Base-by-base conservation (phyloP, 1,140 invertebrate species). In the Lethrus apterus region DNA sequence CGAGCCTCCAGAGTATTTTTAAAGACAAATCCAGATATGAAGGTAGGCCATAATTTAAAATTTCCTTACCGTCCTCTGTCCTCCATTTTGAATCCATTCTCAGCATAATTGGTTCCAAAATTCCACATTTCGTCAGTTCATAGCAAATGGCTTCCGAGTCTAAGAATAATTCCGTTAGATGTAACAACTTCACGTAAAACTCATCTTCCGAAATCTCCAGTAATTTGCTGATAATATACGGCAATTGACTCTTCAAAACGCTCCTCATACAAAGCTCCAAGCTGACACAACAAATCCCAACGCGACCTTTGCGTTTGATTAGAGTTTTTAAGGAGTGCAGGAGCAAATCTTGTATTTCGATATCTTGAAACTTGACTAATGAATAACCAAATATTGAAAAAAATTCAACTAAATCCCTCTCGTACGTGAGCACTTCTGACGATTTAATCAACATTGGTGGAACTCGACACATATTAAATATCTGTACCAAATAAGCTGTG, bases 381-480 rank as follows among this genome's bases (percentile, higher is more conserved):
- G 36, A 34, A 23, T 26, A 45, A 42, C 40, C 40, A 42, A 42
- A 30, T 13, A 29, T 15, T 5, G 40, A 24, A 30, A 42, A 42
- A 30, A 24, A 42, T 26, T 26, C 40, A 1, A 5, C 13, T 21
- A 42, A 17, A 9, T 42, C 40, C 7, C 29, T n/a, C 0, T 18
- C 23, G 17, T 11, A 42, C n/a, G 21, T 26, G 10, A 42, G 24
- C 5, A 42, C 26, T 13, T 42, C 40, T 11, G 40, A 42, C 10
- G 40, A 10, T n/a, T 17, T 29, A 11, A 9, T 17, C 14, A 42
- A 14, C 20, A 42, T 29, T 5, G 40, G 40, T 8, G 40, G 40
- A 2, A 29, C n/a, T 10, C n/a, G 17, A 14, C 40, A 42, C n/a
- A 42, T 14, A 3, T 17, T 7, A 1, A 42, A n/a, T 1, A 42